Base-by-base conservation (phyloP, 2,888 invertebrate genomes). In the Dynastes tityus region DNA sequence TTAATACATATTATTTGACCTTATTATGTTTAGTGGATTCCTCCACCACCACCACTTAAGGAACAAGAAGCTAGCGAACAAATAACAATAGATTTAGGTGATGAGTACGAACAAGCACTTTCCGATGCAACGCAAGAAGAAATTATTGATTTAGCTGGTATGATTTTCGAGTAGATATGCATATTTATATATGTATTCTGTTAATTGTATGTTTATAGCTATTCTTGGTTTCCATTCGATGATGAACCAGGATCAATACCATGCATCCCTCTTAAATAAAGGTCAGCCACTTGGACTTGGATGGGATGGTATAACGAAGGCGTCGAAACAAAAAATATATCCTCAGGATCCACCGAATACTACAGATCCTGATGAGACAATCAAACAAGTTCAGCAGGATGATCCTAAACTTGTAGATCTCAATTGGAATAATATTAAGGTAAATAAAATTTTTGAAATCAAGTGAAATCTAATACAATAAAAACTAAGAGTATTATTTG, bases 171-270 rank as follows among this genome's bases (percentile, higher is more conserved):
- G 51, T 37, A 51, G 27, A 51, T 13, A 1, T 63, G 32, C 6
- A 63, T 16, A 55, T 55, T 3, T 55, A 1, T 4, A 6, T n/a
- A 22, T 5, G 3, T 55, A 16, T 55, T n/a, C 1, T 76, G 4
- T 2, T 16, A 32, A 70, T 45, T 45, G 9, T 63, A 64, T n/a
- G 6, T 58, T 70, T 53, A 1, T 90, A 97, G 98, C 98, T 89
- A 98, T 98, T 89, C 93, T 98, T 87, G 99, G 99, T 87, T 98
- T 99, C 93, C 99, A 99, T 91, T 98, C 98, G 81, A 98, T 99
- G 97, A 96, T 99, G 95, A 99, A 98, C 89, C 99, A 99, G 91
- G 98, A 98, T 88, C 99, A 99, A 90, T 99, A 98, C 90, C 98
- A 99, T 91, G 98, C 98, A 80, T 98, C 99, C 58, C 91, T 97